Evolutionary conservation across 2,797 vertebrate species (phyloP), one percentile per base, ranked within the genome.

Genomic region (Nasua narica): DNA sequence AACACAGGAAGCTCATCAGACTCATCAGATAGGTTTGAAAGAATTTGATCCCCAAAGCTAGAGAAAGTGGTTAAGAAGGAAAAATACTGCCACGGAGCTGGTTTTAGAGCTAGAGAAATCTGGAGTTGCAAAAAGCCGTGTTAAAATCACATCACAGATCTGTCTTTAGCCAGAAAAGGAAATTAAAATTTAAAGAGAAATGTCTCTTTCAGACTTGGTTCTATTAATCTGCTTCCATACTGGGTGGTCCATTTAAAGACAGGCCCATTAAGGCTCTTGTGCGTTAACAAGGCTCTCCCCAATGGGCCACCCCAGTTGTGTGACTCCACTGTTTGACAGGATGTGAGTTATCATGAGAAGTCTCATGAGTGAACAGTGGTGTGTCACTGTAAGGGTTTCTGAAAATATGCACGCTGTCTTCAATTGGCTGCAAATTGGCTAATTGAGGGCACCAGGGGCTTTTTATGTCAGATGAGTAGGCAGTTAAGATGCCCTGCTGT

Each of bases 331-430:
- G 48, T 89, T 83, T 85, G 83, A 88, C 77, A 86, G 91, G 91
- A 98, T 95, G 87, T 95, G 74, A 58, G 84, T 96, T 94, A 95
- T 92, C 65, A 74, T 62, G 69, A 92, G 87, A 76, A 90, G 50
- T 90, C 70, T 97, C 6, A 9, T 23, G 86, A 58, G 70, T 78
- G 89, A 97, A 90, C 90, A 92, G 89, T 79, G 84, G 92, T 94
- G 54, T 97, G 81, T 90, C 81, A 58, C 46, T 60, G 27, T 87
- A 78, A 93, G 65, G 46, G 74, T 82, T 97, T 95, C 97, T 97
- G 96, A 97, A 97, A 97, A 97, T 94, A 96, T 37, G n/a, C 4
- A 0, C 54, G 77, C 91, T 69, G 21, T 87, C 83, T 97, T 96
- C 83, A 91, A 76, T 60, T 54, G 91, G 35, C 70, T 96, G 54